These are phyloP conservation scores for Podotricha telesiphe DNA, from an alignment of 2,888 invertebrate genomes.

Conservation along the genomic window DNA sequence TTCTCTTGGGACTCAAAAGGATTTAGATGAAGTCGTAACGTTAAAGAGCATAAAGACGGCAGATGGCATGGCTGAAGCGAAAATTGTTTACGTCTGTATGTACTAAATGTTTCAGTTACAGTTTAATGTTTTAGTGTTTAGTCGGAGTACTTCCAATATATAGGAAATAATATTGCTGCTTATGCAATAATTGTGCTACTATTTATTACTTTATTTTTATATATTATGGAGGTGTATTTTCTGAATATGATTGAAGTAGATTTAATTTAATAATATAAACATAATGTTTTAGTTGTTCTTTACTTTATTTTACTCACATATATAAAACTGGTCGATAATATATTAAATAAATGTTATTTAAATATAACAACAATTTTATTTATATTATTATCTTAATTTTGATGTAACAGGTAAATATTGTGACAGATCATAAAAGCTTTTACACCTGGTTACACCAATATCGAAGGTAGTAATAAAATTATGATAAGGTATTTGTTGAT, in stretches of 20 bases:
- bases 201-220: not conserved
- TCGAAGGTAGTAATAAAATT: not conserved
- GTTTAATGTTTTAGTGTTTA: not conserved
- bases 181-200: not conserved
- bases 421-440: constrained; percentile 21
- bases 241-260: too few relatives aligned
- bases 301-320: too few relatives aligned
- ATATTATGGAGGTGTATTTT: too few relatives aligned
- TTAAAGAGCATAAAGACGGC: constrained; percentile 55
- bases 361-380: too few relatives aligned
- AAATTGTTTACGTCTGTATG: constrained; percentile 40
- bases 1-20: constrained; percentile 64
- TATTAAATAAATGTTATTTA: too few relatives aligned
- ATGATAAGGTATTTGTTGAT: not conserved
- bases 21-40: constrained; percentile 51
- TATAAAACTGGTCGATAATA: too few relatives aligned
- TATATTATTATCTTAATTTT: constrained; percentile 6
- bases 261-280: too few relatives aligned
- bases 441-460: constrained; percentile 19
- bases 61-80: constrained; percentile 39
- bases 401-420: constrained; percentile 36
- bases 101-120: constrained; percentile 10
- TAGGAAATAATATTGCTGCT: not conserved
- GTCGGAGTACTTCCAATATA: not conserved
- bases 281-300: too few relatives aligned